These are phyloP conservation scores for Isoperla grammatica DNA, from an alignment of 2,888 invertebrate species.

Conservation along the genomic window DNA sequence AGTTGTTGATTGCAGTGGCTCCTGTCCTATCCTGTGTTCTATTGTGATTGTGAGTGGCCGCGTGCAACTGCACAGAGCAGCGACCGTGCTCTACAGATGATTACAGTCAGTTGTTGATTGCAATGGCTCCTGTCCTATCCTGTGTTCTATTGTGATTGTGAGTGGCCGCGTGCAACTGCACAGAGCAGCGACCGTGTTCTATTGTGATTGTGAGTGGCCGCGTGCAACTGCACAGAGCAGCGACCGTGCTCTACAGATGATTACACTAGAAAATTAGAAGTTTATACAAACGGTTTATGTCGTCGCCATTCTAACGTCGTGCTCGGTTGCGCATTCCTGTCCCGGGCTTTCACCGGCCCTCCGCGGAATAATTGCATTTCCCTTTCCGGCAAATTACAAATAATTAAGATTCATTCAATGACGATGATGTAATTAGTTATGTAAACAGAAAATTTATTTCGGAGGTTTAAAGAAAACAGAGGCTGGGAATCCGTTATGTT, in stretches of 20 bases:
- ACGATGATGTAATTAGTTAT: constrained; percentile 31
- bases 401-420: constrained; percentile 32
- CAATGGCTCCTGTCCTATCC: too few relatives aligned
- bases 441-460: constrained; percentile 29
- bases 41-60: too few relatives aligned
- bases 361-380: constrained; percentile 29
- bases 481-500: background rate
- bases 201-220: too few relatives aligned
- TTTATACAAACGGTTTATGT: constrained; percentile 23
- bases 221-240: too few relatives aligned
- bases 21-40: too few relatives aligned
- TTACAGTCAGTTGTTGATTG: too few relatives aligned
- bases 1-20: too few relatives aligned
- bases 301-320: constrained; percentile 15
- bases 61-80: too few relatives aligned
- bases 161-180: too few relatives aligned
- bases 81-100: too few relatives aligned
- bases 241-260: constrained; percentile 21
- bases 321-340: constrained; percentile 26
- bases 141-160: too few relatives aligned
- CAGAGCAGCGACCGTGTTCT: too few relatives aligned
- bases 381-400: constrained; percentile 31
- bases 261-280: constrained; percentile 28
- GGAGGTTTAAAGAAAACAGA: background rate
- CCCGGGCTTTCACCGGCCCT: background rate